Evolutionary conservation across 92 coral and sea anemone species (phyloP), one percentile per base, ranked within the genome.

Genomic region (Bergia puertoricense): DNA sequence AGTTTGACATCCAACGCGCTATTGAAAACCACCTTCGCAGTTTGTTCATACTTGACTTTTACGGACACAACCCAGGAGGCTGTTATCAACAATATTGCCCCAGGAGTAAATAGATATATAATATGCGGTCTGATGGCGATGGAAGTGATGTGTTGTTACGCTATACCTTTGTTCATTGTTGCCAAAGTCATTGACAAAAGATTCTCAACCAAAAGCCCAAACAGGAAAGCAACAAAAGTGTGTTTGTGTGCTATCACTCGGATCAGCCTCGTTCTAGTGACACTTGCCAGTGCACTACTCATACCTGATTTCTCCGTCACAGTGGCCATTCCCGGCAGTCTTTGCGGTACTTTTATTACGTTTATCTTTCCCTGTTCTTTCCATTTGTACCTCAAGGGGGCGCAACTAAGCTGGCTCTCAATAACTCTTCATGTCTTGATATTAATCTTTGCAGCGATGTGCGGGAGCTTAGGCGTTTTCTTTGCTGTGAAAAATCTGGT

Each of bases 281-380:
- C 87, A 72, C 87, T 84, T 23, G 46, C 14, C 5, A 77, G 78
- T 5, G 87, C 87, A 3, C 62, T 84, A 7, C 77, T 84, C 7
- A 84, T 84, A n/a, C 87, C 87, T 0, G 87, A 84, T 38, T 84
- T 84, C 75, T 46, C 87, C 22, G 79, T 84, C 36, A 84, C 87
- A 13, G 36, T 84, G 77, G 87, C 87, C 10, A 84, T 84, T 69
- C 87, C 87, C 79, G 87, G 87, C 8, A 84, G 87, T 44, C 87
- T 84, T 69, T 84, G 87, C 68, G 87, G 87, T 3, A 45, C 87
- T 8, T 71, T 84, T 71, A 84, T 84, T 48, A 84, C 87, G 45
- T 84, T 71, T 7, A 84, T 84, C 41, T 84, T 84, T 20, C 87
- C 87, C 42, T 84, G 87, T 14, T 84, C 68, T 14, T 84, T 84